phyloP scores from a whole-genome alignment of 2,888 invertebrate species.

The Alloscopus bannaensis region DNA sequence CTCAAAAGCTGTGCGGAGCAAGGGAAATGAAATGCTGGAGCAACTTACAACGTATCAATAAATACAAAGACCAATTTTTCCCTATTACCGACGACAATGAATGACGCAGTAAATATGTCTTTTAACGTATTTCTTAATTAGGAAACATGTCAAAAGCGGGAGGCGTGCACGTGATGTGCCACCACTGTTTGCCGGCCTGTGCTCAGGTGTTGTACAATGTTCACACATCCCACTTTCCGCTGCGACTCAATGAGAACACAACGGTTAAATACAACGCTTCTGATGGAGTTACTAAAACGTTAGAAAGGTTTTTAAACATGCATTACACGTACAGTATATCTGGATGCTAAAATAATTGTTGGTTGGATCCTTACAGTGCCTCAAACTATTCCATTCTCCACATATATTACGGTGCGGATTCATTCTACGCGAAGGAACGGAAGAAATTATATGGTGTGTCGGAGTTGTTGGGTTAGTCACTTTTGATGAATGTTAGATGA shows the following conservation, averaged over 20 bases:
- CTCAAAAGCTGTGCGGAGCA: neutral
- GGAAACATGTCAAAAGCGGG: neutral
- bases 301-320: too few relatives aligned
- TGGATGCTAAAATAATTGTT: neutral
- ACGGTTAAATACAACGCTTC: neutral
- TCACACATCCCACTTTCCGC: neutral
- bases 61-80: too few relatives aligned
- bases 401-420: constrained; percentile 41
- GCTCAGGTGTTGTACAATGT: neutral
- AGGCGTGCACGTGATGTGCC: neutral
- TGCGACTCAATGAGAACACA: neutral
- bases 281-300: too few relatives aligned
- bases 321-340: too few relatives aligned
- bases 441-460: neutral
- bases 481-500: neutral
- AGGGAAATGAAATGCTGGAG: neutral
- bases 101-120: too few relatives aligned
- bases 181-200: neutral
- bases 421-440: constrained; percentile 36
- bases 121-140: neutral
- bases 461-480: neutral
- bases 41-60: too few relatives aligned
- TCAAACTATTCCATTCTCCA: constrained; percentile 45
- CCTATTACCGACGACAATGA: too few relatives aligned
- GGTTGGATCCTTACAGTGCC: neutral